These are phyloP conservation scores for Diprion similis DNA, from an alignment of 1,140 invertebrate species.

Conservation along the genomic window DNA sequence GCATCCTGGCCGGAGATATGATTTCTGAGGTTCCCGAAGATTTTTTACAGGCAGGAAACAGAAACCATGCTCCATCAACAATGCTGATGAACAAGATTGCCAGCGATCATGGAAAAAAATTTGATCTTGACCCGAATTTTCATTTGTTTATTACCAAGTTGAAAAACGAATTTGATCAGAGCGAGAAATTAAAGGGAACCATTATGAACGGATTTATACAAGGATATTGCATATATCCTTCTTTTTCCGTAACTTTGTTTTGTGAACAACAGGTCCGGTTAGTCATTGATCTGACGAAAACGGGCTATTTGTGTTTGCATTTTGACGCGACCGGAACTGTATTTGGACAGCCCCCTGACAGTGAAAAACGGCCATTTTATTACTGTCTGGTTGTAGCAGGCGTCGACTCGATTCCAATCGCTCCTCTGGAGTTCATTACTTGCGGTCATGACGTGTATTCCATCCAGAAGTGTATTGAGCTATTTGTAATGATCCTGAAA, in stretches of 20 bases:
- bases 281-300: slow-evolving; percentile 4
- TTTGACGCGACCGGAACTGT: slow-evolving; percentile 6
- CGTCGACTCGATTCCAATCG: neutral
- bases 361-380: slow-evolving; percentile 4
- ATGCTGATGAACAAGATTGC: neutral
- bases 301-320: neutral
- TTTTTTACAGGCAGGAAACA: neutral
- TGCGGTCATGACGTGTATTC: slow-evolving; percentile 11
- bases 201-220: slow-evolving; percentile 10
- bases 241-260: slow-evolving; percentile 6
- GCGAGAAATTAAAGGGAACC: neutral
- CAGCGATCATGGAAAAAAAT: neutral
- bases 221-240: neutral
- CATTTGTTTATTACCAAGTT: neutral
- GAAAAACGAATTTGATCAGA: slow-evolving; percentile 8
- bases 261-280: neutral
- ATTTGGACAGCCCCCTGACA: neutral
- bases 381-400: slow-evolving; percentile 11
- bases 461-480: neutral
- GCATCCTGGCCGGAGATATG: neutral
- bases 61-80: neutral
- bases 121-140: slow-evolving; percentile 7
- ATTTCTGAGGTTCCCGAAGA: neutral
- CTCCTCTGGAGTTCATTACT: slow-evolving; percentile 11
- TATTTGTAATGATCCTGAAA: neutral